Evolutionary conservation across 2,797 vertebrate species (phyloP), one percentile per base, ranked within the genome.

Genomic region (Ptychobarbus kaznakovi): DNA sequence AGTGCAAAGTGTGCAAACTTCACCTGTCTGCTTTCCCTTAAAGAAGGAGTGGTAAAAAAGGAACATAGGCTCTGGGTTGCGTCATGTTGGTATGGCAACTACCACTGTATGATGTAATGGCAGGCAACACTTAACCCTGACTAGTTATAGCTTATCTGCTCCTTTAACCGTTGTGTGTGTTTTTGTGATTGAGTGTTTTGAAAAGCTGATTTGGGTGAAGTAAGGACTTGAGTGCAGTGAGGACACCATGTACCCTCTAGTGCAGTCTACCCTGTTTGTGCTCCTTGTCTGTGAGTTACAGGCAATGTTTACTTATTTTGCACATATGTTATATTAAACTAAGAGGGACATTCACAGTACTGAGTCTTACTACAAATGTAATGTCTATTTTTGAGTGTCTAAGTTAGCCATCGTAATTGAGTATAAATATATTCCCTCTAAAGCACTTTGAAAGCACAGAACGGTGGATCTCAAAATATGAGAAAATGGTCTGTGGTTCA

Each of bases 101-200:
- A 89, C 85, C 88, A 88, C 82, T 75, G 86, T 88, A 93, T 94
- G 93, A 94, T 95, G 93, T 93, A 95, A 95, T 90, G 91, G 91
- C 91, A 90, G 90, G 93, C 92, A 94, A 94, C 89, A 92, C 88
- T 90, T 86, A 89, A 89, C 87, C 90, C 88, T 84, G 86, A 88
- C 88, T 87, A 91, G 92, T 93, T 90, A 91, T 89, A 89, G 90
- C 88, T 93, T 91, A 91, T 90, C 89, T 89, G 87, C 49, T 90
- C 82, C 86, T 92, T 89, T 88, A 90, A 85, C 89, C 79, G 53
- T 74, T 78, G 44, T 76, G 58, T 80, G 85, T 86, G 78, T 83
- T 80, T 83, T 49, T 86, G 63, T 88, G 84, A 79, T 81, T 82
- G 68, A 75, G 72, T 79, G 68, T 76, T 76, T 79, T 75, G 75